phyloP scores from a whole-genome alignment of 2,797 vertebrate genomes.

The Vipera ursinii region DNA sequence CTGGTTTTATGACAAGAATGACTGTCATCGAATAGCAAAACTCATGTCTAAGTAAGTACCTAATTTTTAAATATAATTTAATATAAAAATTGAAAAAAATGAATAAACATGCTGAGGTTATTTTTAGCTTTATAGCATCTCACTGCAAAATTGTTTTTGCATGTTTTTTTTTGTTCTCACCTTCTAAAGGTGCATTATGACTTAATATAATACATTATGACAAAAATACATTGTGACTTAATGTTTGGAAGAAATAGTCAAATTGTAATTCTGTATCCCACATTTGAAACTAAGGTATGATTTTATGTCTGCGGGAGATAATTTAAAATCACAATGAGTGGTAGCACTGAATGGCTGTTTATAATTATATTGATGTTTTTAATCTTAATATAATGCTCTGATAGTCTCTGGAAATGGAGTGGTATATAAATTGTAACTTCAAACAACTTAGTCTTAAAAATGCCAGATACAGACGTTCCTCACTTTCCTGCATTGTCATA shows the following conservation, averaged over 20 bases:
- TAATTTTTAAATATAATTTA: neutral
- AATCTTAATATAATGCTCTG: neutral
- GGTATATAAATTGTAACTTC: neutral
- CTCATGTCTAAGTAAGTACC: constrained; percentile 94
- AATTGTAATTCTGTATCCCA: neutral
- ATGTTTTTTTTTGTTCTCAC: neutral
- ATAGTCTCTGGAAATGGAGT: neutral
- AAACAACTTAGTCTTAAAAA: neutral
- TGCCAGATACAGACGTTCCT: neutral
- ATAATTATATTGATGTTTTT: neutral
- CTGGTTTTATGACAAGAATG: constrained; percentile 98
- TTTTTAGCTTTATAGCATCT: neutral
- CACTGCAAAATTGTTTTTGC: neutral
- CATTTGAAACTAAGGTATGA: neutral
- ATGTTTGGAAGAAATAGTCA: neutral
- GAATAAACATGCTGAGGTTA: neutral
- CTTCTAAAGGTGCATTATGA: neutral
- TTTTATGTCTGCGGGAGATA: neutral
- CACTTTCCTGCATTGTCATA: neutral
- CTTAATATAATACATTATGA: neutral
- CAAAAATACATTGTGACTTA: neutral
- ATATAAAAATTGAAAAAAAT: neutral
- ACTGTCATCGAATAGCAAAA: constrained; percentile 95
- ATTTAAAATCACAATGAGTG: neutral
- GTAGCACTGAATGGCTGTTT: neutral